Percentiles rank a stretch among this genome's conserved stretches.
phyloP scores from a whole-genome alignment of 2,888 invertebrate genomes.

The Leptinotarsa haldemani region DNA sequence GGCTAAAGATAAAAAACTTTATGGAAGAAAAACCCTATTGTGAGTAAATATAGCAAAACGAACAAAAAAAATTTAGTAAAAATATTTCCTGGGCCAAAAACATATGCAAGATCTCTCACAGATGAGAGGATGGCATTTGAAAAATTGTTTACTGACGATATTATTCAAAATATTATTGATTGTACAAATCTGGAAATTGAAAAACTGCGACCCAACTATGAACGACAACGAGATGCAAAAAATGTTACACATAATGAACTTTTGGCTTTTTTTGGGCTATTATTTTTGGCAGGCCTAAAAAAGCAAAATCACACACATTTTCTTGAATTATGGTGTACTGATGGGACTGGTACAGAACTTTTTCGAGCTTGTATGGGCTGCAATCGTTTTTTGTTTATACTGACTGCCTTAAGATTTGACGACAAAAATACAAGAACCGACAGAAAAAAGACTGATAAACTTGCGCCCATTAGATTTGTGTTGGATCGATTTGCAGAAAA shows the following conservation, averaged over 20 bases:
- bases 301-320: slow-evolving; percentile 48
- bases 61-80: slow-evolving; percentile 40
- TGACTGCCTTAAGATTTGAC: slow-evolving; percentile 32
- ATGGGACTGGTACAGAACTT: slow-evolving; percentile 47
- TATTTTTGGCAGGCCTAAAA: slow-evolving; percentile 43
- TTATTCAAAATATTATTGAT: slow-evolving; percentile 46
- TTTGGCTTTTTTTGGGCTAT: slow-evolving; percentile 42
- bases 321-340: slow-evolving; percentile 46
- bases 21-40: slow-evolving; percentile 38
- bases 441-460: slow-evolving; percentile 25
- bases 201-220: slow-evolving; percentile 40
- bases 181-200: slow-evolving; percentile 47
- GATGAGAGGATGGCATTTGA: slow-evolving; percentile 21
- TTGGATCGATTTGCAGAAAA: slow-evolving; percentile 25
- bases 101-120: slow-evolving; percentile 21
- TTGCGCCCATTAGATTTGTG: slow-evolving; percentile 46
- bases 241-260: slow-evolving; percentile 43
- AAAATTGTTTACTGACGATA: slow-evolving; percentile 29
- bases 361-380: slow-evolving; percentile 47
- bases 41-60: slow-evolving; percentile 43
- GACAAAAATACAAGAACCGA: slow-evolving; percentile 31
- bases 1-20: slow-evolving; percentile 32
- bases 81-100: slow-evolving; percentile 39
- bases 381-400: slow-evolving; percentile 40
- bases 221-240: slow-evolving; percentile 42